Evolutionary conservation across 2,888 invertebrate species (phyloP).

Genomic region (Stenoptilia bipunctidactyla): DNA sequence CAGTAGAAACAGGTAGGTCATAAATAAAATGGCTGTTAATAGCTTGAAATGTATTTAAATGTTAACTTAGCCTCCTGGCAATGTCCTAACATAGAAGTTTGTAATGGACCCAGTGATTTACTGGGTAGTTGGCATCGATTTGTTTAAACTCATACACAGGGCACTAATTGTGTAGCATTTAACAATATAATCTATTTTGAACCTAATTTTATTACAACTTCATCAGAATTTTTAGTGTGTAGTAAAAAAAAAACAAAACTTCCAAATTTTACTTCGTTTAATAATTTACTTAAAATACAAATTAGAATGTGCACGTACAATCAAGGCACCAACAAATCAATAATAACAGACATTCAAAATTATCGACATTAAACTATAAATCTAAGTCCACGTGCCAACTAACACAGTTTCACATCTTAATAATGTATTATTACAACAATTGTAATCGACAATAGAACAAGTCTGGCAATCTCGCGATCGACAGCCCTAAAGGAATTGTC

Average conservation of each 20-base stretch:
- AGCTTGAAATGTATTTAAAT: conserved; percentile 37
- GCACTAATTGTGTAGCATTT: too few relatives aligned
- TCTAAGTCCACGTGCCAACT: neutral
- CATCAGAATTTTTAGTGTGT: too few relatives aligned
- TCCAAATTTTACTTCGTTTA: too few relatives aligned
- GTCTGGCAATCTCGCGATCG: conserved; percentile 11
- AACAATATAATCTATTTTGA: too few relatives aligned
- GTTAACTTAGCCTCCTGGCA: conserved; percentile 24
- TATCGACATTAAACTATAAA: too few relatives aligned
- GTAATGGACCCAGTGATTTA: conserved; percentile 31
- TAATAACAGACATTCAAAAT: too few relatives aligned
- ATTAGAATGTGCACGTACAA: too few relatives aligned
- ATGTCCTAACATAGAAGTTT: conserved; percentile 18
- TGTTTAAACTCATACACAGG: too few relatives aligned
- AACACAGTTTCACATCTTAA: conserved; percentile 13
- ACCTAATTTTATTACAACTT: too few relatives aligned
- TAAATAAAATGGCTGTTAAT: conserved; percentile 33
- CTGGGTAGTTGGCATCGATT: conserved; percentile 7
- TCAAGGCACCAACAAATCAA: too few relatives aligned
- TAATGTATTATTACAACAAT: conserved; percentile 17
- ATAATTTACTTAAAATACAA: too few relatives aligned
- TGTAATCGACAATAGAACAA: conserved; percentile 11
- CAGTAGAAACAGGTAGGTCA: conserved; percentile 4
- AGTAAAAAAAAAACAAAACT: too few relatives aligned
- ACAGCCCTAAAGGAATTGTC: conserved; percentile 22